Evolutionary conservation across 2,797 vertebrate genomes (phyloP), one percentile per base, ranked within the genome.

Genomic region (Chromobotia macracanthus): DNA sequence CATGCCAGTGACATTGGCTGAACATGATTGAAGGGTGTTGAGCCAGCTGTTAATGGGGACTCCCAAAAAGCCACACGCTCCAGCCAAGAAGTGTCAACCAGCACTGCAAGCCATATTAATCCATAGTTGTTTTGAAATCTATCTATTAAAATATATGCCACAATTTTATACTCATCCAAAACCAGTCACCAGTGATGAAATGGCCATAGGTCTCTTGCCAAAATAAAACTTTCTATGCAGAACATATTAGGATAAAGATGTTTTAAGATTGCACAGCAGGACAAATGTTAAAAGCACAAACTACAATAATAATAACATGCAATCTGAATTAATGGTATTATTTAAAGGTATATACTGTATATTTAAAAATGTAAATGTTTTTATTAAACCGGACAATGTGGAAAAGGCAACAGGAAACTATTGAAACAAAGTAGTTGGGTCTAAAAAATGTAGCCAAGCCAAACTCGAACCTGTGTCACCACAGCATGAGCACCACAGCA

Each of bases 1-100:
- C 58, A 48, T 63, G 19, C 64, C 51, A 16, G 16, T 58, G 67
- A 60, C 58, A 31, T 78, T 64, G 68, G 76, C 58, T 12, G 31
- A 63, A 60, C 66, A 63, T 74, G 78, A 74, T 51, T 68, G 71
- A 80, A 68, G 71, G 78, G 78, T 80, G 79, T 80, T 80, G 72
- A 80, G 65, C 72, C 79, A 19, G 46, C 64, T 66, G 72, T 75
- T 75, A 80, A 75, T 69, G 51, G 41, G 18, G 31, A 80, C 53
- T 80, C 71, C 64, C 64, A 68, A 65, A 74, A 68, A 72, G 67
- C 65, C 58, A 56, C 50, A 72, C 51, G 25, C 58, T 81, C 15
- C 25, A 56, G 72, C 72, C 72, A 70, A 70, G 5, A 75, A 55
- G 38, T 75, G 56, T 70, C 70, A 72, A 56, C 58, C 67, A 66